Evolutionary conservation across 2,888 invertebrate genomes (phyloP).

Genomic region (Oscheius myriophilus): DNA sequence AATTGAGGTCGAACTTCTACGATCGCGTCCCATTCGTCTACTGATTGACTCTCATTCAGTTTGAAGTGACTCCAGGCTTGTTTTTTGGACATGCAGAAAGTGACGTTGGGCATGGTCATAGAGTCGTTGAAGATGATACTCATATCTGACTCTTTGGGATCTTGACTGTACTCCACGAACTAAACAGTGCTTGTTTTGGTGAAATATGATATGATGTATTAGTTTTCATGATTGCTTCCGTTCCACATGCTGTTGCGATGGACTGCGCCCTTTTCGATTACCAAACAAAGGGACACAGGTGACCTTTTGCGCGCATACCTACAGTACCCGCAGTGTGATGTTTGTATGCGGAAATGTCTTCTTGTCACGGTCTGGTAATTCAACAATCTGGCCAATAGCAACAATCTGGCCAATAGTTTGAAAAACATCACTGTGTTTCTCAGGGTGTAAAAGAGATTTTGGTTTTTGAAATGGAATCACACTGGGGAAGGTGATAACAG

Average conservation of each 20-base stretch:
- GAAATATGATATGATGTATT: background rate
- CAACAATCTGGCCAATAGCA: too few relatives aligned
- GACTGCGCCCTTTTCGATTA: background rate
- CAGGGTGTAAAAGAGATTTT: too few relatives aligned
- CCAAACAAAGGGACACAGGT: background rate
- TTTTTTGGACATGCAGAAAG: conserved; percentile 67
- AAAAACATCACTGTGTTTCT: too few relatives aligned
- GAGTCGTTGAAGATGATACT: conserved; percentile 68
- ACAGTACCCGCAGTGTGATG: too few relatives aligned
- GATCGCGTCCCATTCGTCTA: conserved; percentile 62
- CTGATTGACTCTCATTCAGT: conserved; percentile 54
- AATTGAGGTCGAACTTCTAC: conserved; percentile 48
- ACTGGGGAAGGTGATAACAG: too few relatives aligned
- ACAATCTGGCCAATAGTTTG: too few relatives aligned
- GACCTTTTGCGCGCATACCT: background rate
- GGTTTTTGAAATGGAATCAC: too few relatives aligned
- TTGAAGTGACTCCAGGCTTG: conserved; percentile 69
- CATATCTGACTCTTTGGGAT: conserved; percentile 68
- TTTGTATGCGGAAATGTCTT: too few relatives aligned
- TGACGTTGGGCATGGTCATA: conserved; percentile 68
- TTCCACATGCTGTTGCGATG: background rate
- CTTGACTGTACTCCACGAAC: conserved; percentile 61
- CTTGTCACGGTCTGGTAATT: too few relatives aligned
- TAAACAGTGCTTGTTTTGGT: too few relatives aligned
- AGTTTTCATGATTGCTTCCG: too few relatives aligned